Percentiles rank a stretch among this genome's conserved stretches.
These are phyloP conservation scores for Cyclophora albipunctata DNA, from an alignment of 2,888 invertebrate genomes.

Conservation along the genomic window DNA sequence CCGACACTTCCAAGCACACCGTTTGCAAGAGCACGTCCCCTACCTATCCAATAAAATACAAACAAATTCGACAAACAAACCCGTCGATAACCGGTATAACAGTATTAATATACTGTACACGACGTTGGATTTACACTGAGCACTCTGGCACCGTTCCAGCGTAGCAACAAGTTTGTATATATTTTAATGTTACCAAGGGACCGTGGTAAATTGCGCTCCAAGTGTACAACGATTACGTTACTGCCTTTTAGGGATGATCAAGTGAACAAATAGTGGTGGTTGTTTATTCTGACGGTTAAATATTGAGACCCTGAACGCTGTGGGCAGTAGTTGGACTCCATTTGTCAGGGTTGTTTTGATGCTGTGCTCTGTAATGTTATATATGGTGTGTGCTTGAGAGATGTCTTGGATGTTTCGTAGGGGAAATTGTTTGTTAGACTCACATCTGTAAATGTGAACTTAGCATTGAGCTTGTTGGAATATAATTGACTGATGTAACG, in stretches of 20 bases:
- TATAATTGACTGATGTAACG: no score
- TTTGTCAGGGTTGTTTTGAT: no score
- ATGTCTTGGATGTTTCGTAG: no score
- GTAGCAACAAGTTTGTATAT: slow-evolving; percentile 24
- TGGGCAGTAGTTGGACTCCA: no score
- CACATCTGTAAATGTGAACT: no score
- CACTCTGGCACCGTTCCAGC: slow-evolving; percentile 19
- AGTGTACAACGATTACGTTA: slow-evolving; percentile 13
- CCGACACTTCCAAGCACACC: no score
- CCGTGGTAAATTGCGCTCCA: slow-evolving; percentile 18
- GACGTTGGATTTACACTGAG: neutral
- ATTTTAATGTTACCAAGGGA: slow-evolving; percentile 15
- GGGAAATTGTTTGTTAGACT: no score
- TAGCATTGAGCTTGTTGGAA: no score
- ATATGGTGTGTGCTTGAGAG: no score
- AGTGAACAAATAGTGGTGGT: slow-evolving; percentile 14
- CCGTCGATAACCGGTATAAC: neutral
- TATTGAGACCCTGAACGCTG: no score
- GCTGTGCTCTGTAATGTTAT: no score
- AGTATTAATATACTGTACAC: neutral
- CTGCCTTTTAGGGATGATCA: slow-evolving; percentile 12
- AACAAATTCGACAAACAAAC: neutral
- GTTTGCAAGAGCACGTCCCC: no score
- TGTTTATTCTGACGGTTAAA: slow-evolving; percentile 3
- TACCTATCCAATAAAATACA: neutral